These are phyloP conservation scores for Chaetophractus vellerosus DNA, from an alignment of 2,797 vertebrate genomes.

Conservation along the genomic window DNA sequence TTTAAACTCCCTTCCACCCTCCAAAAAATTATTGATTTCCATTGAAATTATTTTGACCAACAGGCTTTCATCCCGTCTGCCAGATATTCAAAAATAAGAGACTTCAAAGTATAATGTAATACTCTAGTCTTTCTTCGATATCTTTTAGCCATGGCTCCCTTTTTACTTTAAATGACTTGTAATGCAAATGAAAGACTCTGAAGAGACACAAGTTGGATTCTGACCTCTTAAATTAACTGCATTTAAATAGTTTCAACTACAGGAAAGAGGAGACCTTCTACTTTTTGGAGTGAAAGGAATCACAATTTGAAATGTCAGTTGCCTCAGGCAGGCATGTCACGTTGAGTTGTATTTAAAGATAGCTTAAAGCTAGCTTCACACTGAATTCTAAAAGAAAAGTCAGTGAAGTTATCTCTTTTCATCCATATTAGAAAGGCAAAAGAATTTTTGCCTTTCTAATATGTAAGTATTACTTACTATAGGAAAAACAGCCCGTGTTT, in stretches of 20 bases:
- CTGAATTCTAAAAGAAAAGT: slow-evolving; percentile 73
- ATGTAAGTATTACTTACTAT: neutral
- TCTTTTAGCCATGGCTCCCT: slow-evolving; percentile 44
- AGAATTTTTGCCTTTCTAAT: no score
- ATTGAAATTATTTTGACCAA: slow-evolving; percentile 37
- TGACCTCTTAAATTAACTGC: slow-evolving; percentile 79
- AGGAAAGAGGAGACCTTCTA: slow-evolving; percentile 69
- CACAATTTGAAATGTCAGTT: slow-evolving; percentile 78
- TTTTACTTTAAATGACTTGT: slow-evolving; percentile 50
- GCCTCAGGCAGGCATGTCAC: slow-evolving; percentile 65
- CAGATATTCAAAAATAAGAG: slow-evolving; percentile 38
- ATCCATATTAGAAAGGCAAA: neutral
- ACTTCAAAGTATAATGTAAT: slow-evolving; percentile 65
- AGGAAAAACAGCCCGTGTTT: neutral
- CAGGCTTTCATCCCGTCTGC: neutral
- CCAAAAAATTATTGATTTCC: slow-evolving; percentile 3
- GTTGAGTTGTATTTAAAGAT: slow-evolving; percentile 72
- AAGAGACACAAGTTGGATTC: slow-evolving; percentile 70
- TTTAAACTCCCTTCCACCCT: neutral
- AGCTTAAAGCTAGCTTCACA: slow-evolving; percentile 71
- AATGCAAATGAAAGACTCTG: slow-evolving; percentile 74
- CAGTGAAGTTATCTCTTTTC: slow-evolving; percentile 56
- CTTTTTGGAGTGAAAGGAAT: slow-evolving; percentile 72
- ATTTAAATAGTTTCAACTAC: slow-evolving; percentile 74
- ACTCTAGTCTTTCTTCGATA: slow-evolving; percentile 46